Conservation (phyloP, 2,113 vertebrate species). For the Xenopus borealis region DNA sequence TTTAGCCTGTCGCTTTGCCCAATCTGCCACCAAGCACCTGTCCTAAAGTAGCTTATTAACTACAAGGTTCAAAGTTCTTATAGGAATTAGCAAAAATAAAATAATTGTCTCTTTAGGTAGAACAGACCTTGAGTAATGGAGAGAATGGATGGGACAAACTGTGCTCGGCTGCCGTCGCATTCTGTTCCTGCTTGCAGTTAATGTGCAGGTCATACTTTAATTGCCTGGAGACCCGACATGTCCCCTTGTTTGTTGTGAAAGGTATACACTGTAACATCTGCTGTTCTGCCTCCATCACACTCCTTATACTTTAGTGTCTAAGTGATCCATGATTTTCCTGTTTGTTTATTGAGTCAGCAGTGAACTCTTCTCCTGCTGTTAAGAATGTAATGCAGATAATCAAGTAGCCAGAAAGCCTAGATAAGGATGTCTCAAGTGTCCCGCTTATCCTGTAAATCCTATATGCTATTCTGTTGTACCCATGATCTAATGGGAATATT, state of each 20-base stretch:
- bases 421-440: neutral
- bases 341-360: slow-evolving; percentile 15
- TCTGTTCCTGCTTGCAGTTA: slow-evolving; percentile 5
- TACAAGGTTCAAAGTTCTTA: too few relatives aligned
- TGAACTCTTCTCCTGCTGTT: neutral
- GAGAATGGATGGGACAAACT: neutral
- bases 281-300: neutral
- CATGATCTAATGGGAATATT: neutral
- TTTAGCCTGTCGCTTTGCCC: too few relatives aligned
- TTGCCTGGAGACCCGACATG: slow-evolving; percentile 35
- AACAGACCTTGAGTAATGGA: neutral
- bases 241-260: slow-evolving; percentile 26
- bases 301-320: slow-evolving; percentile 1
- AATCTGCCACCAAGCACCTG: too few relatives aligned
- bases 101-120: neutral
- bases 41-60: too few relatives aligned
- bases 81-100: too few relatives aligned
- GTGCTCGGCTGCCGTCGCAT: neutral
- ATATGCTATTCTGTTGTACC: neutral
- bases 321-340: slow-evolving; percentile 12
- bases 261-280: slow-evolving; percentile 35
- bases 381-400: neutral
- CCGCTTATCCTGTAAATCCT: neutral
- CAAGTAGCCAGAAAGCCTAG: neutral
- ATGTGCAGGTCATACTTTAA: slow-evolving; percentile 19